A percentile compares a stretch with the other conserved stretches of the same genome.
These are phyloP conservation scores for Strix aluco DNA, from an alignment of 2,113 vertebrate genomes.

Conservation along the genomic window DNA sequence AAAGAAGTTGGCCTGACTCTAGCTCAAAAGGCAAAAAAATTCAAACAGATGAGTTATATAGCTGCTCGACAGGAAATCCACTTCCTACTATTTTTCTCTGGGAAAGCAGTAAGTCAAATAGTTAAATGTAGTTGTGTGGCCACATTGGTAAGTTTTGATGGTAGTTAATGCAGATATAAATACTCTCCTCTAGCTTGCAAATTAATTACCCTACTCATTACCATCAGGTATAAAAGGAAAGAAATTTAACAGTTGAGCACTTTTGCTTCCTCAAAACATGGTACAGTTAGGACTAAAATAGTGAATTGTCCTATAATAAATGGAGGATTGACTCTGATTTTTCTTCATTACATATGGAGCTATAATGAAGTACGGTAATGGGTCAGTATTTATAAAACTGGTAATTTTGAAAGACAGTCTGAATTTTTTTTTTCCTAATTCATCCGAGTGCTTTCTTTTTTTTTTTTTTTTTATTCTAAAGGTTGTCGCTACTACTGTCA, in stretches of 20 bases:
- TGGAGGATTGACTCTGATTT: background rate
- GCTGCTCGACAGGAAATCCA: background rate
- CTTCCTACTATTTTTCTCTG: background rate
- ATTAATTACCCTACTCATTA: background rate
- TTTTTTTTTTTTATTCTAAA: slow-evolving; percentile 32
- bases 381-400: background rate
- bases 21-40: background rate
- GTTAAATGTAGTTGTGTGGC: background rate
- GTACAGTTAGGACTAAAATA: background rate
- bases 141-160: background rate
- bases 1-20: background rate
- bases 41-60: background rate
- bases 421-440: background rate
- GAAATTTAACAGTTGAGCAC: background rate
- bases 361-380: background rate
- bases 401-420: background rate
- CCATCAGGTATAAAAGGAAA: background rate
- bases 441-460: fast-evolving
- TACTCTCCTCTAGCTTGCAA: background rate
- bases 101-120: background rate
- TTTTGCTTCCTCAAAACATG: background rate
- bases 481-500: slow-evolving; percentile 93
- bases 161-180: background rate
- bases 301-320: background rate
- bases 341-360: background rate